These are phyloP conservation scores for Pachyseris speciosa DNA, from an alignment of 64 coral and sea anemone species.

Conservation along the genomic window DNA sequence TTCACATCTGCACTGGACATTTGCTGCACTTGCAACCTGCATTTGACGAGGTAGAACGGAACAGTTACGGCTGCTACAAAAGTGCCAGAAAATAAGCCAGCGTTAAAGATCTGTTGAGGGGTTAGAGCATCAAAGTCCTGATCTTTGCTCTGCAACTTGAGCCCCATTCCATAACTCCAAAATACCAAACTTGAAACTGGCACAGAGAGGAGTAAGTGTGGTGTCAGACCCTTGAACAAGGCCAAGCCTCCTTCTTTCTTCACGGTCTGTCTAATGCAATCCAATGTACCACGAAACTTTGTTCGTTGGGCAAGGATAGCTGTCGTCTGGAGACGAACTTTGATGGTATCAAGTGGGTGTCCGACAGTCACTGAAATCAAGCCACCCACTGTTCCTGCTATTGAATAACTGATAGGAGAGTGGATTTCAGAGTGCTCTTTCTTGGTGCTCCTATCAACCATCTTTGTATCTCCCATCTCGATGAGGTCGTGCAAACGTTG, in stretches of 20 bases:
- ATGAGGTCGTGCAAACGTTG: not conserved
- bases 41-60: conserved; percentile 75
- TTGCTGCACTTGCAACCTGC: conserved; percentile 81
- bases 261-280: conserved; percentile 42
- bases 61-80: conserved; percentile 40
- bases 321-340: conserved; percentile 39
- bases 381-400: conserved; percentile 62
- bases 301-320: conserved; percentile 2
- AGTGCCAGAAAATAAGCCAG: conserved; percentile 71
- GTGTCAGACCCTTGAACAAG: conserved; percentile 72
- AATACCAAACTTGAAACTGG: conserved; percentile 67
- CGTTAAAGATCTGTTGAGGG: conserved; percentile 53
- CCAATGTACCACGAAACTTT: conserved; percentile 22
- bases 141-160: conserved; percentile 54
- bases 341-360: conserved; percentile 62
- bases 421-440: not conserved
- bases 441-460: not conserved
- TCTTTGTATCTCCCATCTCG: not conserved
- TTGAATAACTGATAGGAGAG: conserved; percentile 39
- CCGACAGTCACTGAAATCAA: conserved; percentile 32
- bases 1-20: conserved; percentile 29
- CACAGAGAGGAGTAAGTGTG: conserved; percentile 62
- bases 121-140: conserved; percentile 24
- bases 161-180: conserved; percentile 63
- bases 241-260: conserved; percentile 36